These are phyloP conservation scores for Ophthalmolycus amberensis DNA, from an alignment of 2,113 vertebrate genomes.

Conservation along the genomic window DNA sequence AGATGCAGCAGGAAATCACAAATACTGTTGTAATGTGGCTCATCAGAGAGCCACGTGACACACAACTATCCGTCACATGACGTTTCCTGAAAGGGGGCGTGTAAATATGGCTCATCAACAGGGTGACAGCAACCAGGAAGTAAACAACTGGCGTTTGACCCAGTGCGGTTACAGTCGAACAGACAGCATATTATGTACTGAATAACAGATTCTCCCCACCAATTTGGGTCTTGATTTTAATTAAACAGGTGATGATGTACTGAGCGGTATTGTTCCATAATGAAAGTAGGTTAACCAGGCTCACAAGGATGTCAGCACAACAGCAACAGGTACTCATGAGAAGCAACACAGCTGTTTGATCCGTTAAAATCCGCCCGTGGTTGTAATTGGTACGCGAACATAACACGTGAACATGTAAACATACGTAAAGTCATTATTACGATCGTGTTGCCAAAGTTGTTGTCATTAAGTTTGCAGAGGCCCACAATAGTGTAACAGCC, in stretches of 20 bases:
- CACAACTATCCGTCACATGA: constrained; percentile 4
- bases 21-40: background rate
- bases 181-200: background rate
- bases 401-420: background rate
- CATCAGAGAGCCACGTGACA: constrained; percentile 6
- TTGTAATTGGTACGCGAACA: background rate
- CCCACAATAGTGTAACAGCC: background rate
- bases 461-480: background rate
- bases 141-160: constrained; percentile 61
- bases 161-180: background rate
- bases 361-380: background rate
- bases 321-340: constrained; percentile 60
- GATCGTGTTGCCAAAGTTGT: too few species aligned
- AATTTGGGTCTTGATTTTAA: background rate
- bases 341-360: background rate
- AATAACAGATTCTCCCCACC: background rate
- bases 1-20: background rate
- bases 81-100: constrained; percentile 31
- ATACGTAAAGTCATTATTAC: background rate
- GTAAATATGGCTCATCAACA: constrained; percentile 22
- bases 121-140: constrained; percentile 69
- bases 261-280: background rate
- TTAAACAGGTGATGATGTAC: background rate
- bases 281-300: constrained; percentile 15
- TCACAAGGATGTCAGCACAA: constrained; percentile 53